Evolutionary conservation across 2,797 vertebrate genomes (phyloP).

Genomic region (Coracias cyanogaster): DNA sequence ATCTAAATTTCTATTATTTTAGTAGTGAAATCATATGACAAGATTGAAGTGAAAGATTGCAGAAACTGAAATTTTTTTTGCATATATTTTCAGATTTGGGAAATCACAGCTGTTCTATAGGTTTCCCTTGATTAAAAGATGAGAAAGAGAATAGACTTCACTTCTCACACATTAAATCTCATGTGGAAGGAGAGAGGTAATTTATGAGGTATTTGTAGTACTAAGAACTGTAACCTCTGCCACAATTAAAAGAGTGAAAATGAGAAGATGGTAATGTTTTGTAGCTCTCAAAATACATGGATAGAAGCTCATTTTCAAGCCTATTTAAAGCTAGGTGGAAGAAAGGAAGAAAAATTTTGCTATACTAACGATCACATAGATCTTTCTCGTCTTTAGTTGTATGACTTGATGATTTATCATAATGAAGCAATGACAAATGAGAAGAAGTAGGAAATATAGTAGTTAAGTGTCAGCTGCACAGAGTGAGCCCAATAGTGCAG

Average conservation of each 20-base stretch:
- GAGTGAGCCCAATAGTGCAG: background rate
- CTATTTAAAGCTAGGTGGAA: background rate
- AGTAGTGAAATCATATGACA: background rate
- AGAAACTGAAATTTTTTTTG: background rate
- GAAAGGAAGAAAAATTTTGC: constrained; percentile 3
- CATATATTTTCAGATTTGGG: background rate
- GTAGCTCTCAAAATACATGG: background rate
- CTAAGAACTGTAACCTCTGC: background rate
- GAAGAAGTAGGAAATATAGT: constrained; percentile 3
- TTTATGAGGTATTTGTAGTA: background rate
- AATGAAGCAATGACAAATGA: constrained; percentile 26
- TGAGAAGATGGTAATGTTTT: background rate
- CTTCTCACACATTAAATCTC: background rate
- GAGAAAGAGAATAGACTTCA: background rate
- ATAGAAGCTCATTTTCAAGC: background rate
- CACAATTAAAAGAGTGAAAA: background rate
- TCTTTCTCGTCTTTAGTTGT: background rate
- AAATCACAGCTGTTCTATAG: background rate
- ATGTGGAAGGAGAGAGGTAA: background rate
- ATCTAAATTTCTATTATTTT: background rate
- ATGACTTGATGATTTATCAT: constrained; percentile 14
- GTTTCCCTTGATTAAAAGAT: background rate
- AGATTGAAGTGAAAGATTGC: background rate
- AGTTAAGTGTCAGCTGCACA: background rate
- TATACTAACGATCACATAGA: constrained; percentile 1